Evolutionary conservation across 2,113 vertebrate species (phyloP).

Genomic region (Parus major): DNA sequence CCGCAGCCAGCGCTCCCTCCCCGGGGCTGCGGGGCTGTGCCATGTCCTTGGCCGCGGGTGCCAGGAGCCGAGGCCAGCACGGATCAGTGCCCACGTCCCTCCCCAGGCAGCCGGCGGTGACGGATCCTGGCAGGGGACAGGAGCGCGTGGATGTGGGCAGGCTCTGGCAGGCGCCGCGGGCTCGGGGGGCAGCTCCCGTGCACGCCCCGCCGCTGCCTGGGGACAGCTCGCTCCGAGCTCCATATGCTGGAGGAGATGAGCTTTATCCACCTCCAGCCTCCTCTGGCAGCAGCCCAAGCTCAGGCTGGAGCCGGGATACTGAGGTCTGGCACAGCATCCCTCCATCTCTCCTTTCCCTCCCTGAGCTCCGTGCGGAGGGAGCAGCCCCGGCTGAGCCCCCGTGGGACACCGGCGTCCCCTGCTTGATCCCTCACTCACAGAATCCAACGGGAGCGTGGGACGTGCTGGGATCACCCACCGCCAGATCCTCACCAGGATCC

Average conservation of each 20-base stretch:
- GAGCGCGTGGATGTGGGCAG: background rate
- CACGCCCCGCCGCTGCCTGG: background rate
- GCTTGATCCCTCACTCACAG: background rate
- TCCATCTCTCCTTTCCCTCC: background rate
- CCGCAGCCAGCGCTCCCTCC: fast-evolving
- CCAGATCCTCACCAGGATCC: fast-evolving
- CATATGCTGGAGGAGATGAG: background rate
- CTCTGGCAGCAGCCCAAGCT: background rate
- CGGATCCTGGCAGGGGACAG: background rate
- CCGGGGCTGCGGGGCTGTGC: background rate
- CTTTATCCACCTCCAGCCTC: background rate
- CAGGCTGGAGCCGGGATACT: background rate
- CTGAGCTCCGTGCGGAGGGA: background rate
- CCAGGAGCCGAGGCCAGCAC: background rate
- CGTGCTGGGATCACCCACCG: fast-evolving
- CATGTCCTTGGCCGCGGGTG: background rate
- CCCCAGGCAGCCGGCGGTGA: background rate
- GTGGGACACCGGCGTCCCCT: fast-evolving
- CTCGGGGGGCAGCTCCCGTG: background rate
- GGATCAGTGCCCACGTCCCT: background rate
- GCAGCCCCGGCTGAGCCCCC: background rate
- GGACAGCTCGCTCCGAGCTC: background rate
- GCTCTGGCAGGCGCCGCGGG: background rate
- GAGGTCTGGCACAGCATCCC: background rate
- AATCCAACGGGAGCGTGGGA: fast-evolving